Conservation (phyloP, 2,888 invertebrate genomes). For the Barypeithes pellucidus region DNA sequence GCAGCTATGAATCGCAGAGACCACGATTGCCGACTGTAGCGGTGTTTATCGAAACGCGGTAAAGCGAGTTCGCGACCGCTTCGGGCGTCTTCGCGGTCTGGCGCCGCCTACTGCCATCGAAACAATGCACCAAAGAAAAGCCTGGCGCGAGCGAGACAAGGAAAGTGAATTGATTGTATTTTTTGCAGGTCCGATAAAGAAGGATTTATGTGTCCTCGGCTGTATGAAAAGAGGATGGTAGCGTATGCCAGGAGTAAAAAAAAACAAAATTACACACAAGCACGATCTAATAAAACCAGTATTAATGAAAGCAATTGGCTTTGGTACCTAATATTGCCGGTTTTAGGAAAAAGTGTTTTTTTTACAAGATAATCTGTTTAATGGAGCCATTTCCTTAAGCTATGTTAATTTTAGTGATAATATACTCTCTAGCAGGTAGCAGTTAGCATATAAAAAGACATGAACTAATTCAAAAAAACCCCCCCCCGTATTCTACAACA, state of each 20-base stretch:
- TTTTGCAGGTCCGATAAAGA: conserved; percentile 54
- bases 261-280: conserved; percentile 39
- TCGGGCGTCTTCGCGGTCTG: conserved; percentile 57
- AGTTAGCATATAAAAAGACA: no score
- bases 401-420: no score
- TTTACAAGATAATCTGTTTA: no score
- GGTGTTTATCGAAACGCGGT: conserved; percentile 57
- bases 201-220: conserved; percentile 40
- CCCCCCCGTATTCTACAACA: no score
- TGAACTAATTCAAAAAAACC: no score
- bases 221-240: conserved; percentile 42
- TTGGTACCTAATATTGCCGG: background rate
- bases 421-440: no score
- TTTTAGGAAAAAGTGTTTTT: no score
- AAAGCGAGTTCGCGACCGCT: conserved; percentile 56
- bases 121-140: conserved; percentile 59
- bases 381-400: no score
- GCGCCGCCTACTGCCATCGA: conserved; percentile 59
- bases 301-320: conserved; percentile 12
- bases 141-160: conserved; percentile 55
- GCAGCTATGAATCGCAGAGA: conserved; percentile 56
- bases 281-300: conserved; percentile 31
- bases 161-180: conserved; percentile 56
- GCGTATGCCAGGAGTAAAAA: conserved; percentile 24
- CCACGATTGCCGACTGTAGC: conserved; percentile 54